These are phyloP conservation scores for Psilopogon haemacephalus DNA, from an alignment of 2,113 vertebrate species.

Conservation along the genomic window DNA sequence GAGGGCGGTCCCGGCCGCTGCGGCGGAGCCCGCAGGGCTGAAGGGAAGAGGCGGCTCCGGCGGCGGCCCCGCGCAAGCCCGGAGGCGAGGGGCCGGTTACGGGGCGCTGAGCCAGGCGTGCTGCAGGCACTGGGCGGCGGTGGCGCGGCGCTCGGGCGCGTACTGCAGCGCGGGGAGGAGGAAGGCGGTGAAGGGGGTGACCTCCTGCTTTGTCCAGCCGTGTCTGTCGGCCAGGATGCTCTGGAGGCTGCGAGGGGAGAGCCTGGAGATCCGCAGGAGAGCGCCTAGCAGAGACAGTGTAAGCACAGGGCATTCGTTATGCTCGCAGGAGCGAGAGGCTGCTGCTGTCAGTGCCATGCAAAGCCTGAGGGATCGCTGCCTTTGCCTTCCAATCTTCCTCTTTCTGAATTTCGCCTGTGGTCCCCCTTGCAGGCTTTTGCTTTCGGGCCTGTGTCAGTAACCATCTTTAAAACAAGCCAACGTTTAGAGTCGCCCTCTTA, in stretches of 20 bases:
- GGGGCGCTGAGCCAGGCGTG: constrained; percentile 79
- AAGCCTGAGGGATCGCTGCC: not conserved
- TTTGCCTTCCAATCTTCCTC: rapidly evolving
- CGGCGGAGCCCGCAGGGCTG: not conserved
- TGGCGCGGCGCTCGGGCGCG: constrained; percentile 75
- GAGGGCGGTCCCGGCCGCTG: not conserved
- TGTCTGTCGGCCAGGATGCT: constrained; percentile 80
- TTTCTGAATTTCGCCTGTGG: rapidly evolving
- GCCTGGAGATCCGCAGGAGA: constrained; percentile 69
- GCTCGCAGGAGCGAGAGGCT: rapidly evolving
- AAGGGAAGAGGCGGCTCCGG: not conserved
- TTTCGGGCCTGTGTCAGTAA: not conserved
- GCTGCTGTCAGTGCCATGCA: rapidly evolving
- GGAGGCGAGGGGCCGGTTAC: not conserved
- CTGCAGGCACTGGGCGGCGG: constrained; percentile 79
- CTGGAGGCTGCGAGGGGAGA: constrained; percentile 77
- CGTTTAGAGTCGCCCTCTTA: rapidly evolving
- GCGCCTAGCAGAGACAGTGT: constrained; percentile 69
- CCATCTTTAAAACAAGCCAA: not conserved
- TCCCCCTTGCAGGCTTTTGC: not conserved
- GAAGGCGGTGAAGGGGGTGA: constrained; percentile 74
- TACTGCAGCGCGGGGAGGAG: constrained; percentile 80
- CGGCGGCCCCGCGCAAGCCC: too few species aligned
- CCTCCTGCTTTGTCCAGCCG: constrained; percentile 70
- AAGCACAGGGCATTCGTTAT: not conserved